Base-by-base conservation (phyloP, 2,888 invertebrate genomes). In the Luffia ferchaultella region DNA sequence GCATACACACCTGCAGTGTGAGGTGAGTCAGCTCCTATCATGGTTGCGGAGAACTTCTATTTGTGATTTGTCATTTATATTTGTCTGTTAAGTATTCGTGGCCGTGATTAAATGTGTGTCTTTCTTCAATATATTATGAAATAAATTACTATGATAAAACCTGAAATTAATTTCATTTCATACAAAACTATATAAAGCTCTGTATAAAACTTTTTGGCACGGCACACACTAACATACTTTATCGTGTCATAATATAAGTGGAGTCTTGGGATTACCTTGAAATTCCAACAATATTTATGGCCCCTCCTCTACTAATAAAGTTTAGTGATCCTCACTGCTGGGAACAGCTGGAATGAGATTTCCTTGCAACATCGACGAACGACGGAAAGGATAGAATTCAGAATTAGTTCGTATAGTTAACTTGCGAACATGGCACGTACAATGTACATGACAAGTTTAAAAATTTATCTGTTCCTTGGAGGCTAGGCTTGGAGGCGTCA, bases 231-330 rank as follows among this genome's bases (percentile, higher is more conserved):
- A 30, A 30, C 12, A 30, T 30, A 12, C 12, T 30, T 30, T 30
- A 12, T 30, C 12, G 3, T 30, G 30, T 30, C 30, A 12, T 30
- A 30, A 12, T 30, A 30, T 57, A 56, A 57, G 55, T 51, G 52
- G 52, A 45, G 51, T 51, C 52, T 42, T 17, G 55, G 55, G 50
- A 57, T 56, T 53, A 54, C 54, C 51, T 57, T 54, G 43, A 41
- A 53, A 60, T 58, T 57, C 57, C 59, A 54, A 56, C 51, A 55
- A 48, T 52, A 56, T 60, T 61, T 59, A 61, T 57, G 55, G 57
- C 52, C 48, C 53, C 43, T 17, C 48, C 52, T 47, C 54, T 41
- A 47, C 52, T 54, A 50, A 57, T 58, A 57, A 59, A 57, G 55
- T 56, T 56, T 56, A 46, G 49, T 48, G 44, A 46, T 43, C 42